Conservation (phyloP, 2,888 invertebrate species). For the Chrysolina oricalcia region DNA sequence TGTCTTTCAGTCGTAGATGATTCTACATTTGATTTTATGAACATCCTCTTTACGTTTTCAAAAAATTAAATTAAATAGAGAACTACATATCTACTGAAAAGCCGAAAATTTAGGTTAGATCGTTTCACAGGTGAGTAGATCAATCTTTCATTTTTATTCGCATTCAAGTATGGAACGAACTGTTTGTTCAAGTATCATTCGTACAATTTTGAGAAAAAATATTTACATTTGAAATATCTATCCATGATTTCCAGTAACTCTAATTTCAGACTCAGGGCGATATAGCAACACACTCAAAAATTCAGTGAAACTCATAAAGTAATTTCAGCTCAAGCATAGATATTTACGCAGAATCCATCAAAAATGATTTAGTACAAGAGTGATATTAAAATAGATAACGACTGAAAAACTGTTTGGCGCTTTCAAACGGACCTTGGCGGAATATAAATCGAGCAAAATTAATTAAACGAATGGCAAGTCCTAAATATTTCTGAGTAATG, state of each 20-base stretch:
- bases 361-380: conserved; percentile 32
- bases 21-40: too few species aligned
- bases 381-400: conserved; percentile 28
- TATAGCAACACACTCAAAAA: background rate
- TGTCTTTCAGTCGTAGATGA: too few species aligned
- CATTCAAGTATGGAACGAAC: too few species aligned
- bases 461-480: conserved; percentile 40
- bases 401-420: conserved; percentile 35
- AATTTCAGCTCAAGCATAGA: background rate
- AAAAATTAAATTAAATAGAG: too few species aligned
- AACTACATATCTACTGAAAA: too few species aligned
- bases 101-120: too few species aligned
- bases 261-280: background rate
- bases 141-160: too few species aligned
- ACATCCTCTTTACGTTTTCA: too few species aligned
- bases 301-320: background rate
- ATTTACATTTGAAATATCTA: too few species aligned
- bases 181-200: too few species aligned
- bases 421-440: conserved; percentile 26
- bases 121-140: too few species aligned
- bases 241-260: background rate
- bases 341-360: conserved; percentile 15
- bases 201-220: too few species aligned
- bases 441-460: conserved; percentile 41
- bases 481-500: conserved; percentile 44